Evolutionary conservation across 1,140 invertebrate species (phyloP).

Genomic region (Drosophila mojavensis): DNA sequence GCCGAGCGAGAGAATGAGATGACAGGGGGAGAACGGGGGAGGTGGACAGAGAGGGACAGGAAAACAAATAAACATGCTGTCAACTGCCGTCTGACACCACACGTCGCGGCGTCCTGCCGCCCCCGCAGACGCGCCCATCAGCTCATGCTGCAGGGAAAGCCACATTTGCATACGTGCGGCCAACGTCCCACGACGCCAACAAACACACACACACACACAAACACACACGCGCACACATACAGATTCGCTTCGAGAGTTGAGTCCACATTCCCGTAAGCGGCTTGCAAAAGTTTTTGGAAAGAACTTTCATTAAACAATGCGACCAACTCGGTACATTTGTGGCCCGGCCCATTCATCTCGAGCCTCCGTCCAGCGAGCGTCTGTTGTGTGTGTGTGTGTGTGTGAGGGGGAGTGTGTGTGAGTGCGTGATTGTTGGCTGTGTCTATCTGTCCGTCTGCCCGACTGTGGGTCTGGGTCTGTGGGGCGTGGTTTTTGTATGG

Average conservation of each 20-base stretch:
- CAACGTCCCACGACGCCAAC: constrained; percentile 67
- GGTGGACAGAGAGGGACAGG: constrained; percentile 24
- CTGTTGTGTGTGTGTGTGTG: neutral
- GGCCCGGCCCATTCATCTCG: constrained; percentile 54
- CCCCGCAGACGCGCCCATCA: constrained; percentile 28
- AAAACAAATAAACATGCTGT: constrained; percentile 82
- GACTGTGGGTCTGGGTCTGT: constrained; percentile 26
- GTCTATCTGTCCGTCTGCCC: constrained; percentile 39
- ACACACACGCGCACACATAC: constrained; percentile 6
- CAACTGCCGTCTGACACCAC: constrained; percentile 79
- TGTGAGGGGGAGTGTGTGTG: constrained; percentile 49
- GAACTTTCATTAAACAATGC: constrained; percentile 82
- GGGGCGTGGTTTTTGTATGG: constrained; percentile 22
- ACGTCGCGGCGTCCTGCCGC: constrained; percentile 23
- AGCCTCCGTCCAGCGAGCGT: constrained; percentile 23
- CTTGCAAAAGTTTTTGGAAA: constrained; percentile 74
- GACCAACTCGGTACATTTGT: constrained; percentile 67
- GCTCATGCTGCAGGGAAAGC: constrained; percentile 44
- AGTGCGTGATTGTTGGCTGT: constrained; percentile 65
- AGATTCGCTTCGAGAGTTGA: constrained; percentile 38
- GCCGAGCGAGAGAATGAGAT: neutral
- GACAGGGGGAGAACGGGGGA: neutral
- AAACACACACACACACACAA: constrained; percentile 33
- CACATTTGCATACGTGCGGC: constrained; percentile 77
- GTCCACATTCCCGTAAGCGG: constrained; percentile 36